Evolutionary conservation across 2,888 invertebrate species (phyloP).

Genomic region (Lacanobia oleracea): DNA sequence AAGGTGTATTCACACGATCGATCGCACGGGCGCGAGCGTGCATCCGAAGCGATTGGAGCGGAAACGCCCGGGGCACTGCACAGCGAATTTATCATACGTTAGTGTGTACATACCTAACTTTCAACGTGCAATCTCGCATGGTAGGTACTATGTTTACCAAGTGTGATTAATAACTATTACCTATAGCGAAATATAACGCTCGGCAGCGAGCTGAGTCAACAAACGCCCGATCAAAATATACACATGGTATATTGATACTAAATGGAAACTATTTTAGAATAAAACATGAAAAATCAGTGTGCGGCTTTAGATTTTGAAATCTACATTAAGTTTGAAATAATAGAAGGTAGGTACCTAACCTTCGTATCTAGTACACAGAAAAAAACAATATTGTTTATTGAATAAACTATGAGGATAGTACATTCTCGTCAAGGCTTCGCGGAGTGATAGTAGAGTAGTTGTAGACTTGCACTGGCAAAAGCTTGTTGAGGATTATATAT

Average conservation of each 20-base stretch:
- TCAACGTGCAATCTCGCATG: constrained; percentile 70
- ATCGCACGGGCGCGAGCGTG: constrained; percentile 79
- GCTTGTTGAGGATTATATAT: neutral
- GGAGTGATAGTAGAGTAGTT: no score
- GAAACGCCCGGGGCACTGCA: constrained; percentile 84
- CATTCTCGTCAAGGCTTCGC: neutral
- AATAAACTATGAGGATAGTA: neutral
- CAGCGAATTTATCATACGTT: constrained; percentile 85
- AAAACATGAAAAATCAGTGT: neutral
- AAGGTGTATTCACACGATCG: constrained; percentile 86
- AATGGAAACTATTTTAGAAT: constrained; percentile 4
- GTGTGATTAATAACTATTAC: constrained; percentile 62
- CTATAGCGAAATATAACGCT: constrained; percentile 48
- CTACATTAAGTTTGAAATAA: neutral
- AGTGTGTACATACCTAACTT: constrained; percentile 76
- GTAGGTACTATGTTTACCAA: constrained; percentile 52
- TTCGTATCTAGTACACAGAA: no score
- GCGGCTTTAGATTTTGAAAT: neutral
- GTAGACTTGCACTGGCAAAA: neutral
- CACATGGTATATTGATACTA: constrained; percentile 4
- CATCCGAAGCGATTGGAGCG: constrained; percentile 85
- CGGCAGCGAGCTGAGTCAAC: constrained; percentile 33
- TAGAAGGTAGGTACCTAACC: no score
- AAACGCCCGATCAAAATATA: constrained; percentile 15
- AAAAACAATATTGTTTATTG: neutral